Base-by-base conservation (phyloP, 2,888 invertebrate species). In the Chouioia cunea region DNA sequence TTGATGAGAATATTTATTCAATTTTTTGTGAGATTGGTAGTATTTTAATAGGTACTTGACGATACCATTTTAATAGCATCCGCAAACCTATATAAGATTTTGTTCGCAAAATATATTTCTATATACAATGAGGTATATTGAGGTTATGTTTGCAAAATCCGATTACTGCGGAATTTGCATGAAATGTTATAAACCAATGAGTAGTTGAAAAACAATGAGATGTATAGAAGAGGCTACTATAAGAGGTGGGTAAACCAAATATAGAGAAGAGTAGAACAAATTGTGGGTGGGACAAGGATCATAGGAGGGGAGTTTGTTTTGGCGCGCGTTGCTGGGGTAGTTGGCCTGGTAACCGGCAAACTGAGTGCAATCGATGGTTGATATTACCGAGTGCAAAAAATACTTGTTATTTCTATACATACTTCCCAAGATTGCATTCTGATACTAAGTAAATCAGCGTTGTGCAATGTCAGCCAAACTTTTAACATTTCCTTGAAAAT, bases 301-400 rank as follows among this genome's bases (percentile, higher is more conserved):
- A 15, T 4, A n/a, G 62, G 70, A 52, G 60, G 70, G 71, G 75
- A 73, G 74, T 73, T 69, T 76, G 82, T 83, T 82, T 80, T 83
- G 82, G 79, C 79, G 82, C 79, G 79, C 81, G 84, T 84, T 83
- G 81, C 78, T 78, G 79, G 76, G 77, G 78, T 81, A 82, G 85
- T 84, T 85, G 84, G 83, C 85, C 81, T 80, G 84, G 85, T 83
- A 85, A 84, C 85, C 81, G 77, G 59, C 27, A 18, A 22, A 66
- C 67, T 43, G 70, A 73, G 77, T 79, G 76, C 81, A 82, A 84
- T 84, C 83, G 79, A 85, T 85, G 79, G 75, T 73, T 73, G 65
- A 73, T 68, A 47, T 57, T 46, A 59, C 46, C 20, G 59, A 73
- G 77, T 73, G 76, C 70, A 58, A 57, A 73, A 68, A 60, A 27